These are phyloP conservation scores for Hipposideros armiger DNA, from an alignment of 2,113 vertebrate genomes.

Conservation along the genomic window DNA sequence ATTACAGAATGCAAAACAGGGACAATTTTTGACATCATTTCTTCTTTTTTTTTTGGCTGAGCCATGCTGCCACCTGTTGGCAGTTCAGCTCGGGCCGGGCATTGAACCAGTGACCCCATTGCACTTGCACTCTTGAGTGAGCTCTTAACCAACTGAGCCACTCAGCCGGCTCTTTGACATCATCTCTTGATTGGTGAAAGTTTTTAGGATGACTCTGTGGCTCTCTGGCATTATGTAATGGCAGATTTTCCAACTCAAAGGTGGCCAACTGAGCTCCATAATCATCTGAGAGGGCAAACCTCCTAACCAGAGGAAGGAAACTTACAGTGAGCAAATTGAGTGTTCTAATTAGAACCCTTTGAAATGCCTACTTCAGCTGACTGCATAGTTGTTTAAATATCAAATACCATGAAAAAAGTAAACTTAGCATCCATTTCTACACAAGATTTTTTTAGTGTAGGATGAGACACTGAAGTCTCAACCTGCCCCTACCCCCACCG, in stretches of 20 bases:
- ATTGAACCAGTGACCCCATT: no score
- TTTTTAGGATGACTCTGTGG: neutral
- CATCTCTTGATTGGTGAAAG: neutral
- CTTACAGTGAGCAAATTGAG: neutral
- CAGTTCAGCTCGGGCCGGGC: no score
- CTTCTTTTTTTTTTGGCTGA: no score
- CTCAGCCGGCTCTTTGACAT: neutral
- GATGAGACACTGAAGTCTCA: neutral
- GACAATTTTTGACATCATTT: neutral
- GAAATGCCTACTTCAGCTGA: neutral
- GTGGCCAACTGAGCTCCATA: neutral
- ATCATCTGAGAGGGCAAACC: neutral
- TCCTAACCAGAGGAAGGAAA: fast-evolving
- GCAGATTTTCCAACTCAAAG: neutral
- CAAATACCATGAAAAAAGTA: neutral
- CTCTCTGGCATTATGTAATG: neutral
- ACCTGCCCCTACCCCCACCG: fast-evolving
- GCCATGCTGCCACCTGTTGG: no score
- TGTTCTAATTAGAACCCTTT: neutral
- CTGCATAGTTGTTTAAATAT: neutral
- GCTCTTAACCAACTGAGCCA: no score
- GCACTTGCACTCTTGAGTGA: no score
- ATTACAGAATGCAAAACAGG: neutral
- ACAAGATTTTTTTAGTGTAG: neutral
- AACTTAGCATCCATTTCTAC: neutral